A percentile compares a stretch with the other conserved stretches of the same genome.
Conservation (phyloP, 2,888 invertebrate genomes). For the Nesidiocoris tenuis region DNA sequence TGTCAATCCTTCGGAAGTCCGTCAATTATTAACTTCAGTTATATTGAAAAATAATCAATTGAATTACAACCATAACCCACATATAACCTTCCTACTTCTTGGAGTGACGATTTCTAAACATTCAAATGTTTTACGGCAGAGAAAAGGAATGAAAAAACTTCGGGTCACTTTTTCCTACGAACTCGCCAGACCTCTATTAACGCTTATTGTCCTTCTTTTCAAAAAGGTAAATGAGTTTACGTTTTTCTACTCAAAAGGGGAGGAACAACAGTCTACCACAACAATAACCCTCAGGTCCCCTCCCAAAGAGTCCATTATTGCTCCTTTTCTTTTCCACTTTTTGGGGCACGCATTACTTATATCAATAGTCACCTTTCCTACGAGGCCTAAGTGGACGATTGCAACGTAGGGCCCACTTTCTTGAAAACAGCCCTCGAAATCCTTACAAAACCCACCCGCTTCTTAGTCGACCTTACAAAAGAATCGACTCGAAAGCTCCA, state of each 20-base stretch:
- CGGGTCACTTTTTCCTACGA: not conserved
- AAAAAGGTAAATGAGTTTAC: not conserved
- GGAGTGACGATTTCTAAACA: no score
- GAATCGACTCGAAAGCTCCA: not conserved
- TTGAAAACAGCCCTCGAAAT: not conserved
- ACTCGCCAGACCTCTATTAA: not conserved
- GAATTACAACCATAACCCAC: no score
- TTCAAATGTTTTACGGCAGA: no score
- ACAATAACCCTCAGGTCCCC: not conserved
- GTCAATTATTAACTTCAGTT: no score
- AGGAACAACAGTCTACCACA: not conserved
- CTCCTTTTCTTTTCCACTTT: not conserved
- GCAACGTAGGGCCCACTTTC: not conserved
- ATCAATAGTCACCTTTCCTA: constrained; percentile 15
- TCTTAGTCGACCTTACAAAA: not conserved
- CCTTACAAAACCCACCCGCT: not conserved
- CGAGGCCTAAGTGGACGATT: not conserved
- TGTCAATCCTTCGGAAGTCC: no score
- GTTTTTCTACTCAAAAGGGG: not conserved
- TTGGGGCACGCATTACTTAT: constrained; percentile 6
- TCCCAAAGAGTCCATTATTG: not conserved
- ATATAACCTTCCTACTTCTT: no score
- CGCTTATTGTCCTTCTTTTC: not conserved
- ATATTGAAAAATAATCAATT: no score
- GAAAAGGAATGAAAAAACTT: not conserved